A percentile compares a stretch with the other conserved stretches of the same genome.
Evolutionary conservation across 2,113 vertebrate genomes (phyloP).

Genomic region (Tautogolabrus adspersus): DNA sequence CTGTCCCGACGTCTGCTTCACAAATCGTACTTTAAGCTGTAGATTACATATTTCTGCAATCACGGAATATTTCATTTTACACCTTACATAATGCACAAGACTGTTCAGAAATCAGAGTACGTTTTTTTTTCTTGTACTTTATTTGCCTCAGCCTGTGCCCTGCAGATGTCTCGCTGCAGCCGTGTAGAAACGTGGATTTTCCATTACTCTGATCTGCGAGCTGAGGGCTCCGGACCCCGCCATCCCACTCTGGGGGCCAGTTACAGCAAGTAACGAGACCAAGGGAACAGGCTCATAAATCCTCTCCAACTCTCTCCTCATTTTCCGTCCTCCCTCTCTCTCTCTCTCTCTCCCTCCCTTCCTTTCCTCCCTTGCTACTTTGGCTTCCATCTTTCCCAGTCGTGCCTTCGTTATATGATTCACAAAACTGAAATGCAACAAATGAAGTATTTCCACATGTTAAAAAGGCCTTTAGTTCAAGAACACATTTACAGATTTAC

Average conservation of each 20-base stretch:
- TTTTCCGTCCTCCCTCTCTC: constrained; percentile 61
- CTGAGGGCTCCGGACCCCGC: constrained; percentile 67
- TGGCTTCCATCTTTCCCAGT: constrained; percentile 45
- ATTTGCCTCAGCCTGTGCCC: constrained; percentile 44
- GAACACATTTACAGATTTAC: too few relatives aligned
- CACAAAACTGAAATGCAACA: constrained; percentile 46
- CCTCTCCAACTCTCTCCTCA: constrained; percentile 67
- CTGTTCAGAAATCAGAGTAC: background rate
- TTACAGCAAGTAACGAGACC: constrained; percentile 82
- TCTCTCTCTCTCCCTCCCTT: constrained; percentile 20
- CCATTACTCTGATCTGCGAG: constrained; percentile 76
- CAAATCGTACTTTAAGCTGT: background rate
- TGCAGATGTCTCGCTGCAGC: constrained; percentile 55
- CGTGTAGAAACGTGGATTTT: constrained; percentile 78
- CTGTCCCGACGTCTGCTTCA: constrained; percentile 25
- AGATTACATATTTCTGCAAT: background rate
- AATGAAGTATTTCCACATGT: constrained; percentile 52
- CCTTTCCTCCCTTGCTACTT: constrained; percentile 33
- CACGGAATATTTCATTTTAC: background rate
- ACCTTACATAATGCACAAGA: background rate
- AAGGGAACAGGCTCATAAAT: constrained; percentile 81
- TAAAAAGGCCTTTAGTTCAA: constrained; percentile 29
- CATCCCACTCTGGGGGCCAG: constrained; percentile 81
- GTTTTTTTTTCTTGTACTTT: background rate
- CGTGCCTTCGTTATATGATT: constrained; percentile 48